These are phyloP conservation scores for Drosophila varians DNA, from an alignment of 1,140 invertebrate species.

Conservation along the genomic window DNA sequence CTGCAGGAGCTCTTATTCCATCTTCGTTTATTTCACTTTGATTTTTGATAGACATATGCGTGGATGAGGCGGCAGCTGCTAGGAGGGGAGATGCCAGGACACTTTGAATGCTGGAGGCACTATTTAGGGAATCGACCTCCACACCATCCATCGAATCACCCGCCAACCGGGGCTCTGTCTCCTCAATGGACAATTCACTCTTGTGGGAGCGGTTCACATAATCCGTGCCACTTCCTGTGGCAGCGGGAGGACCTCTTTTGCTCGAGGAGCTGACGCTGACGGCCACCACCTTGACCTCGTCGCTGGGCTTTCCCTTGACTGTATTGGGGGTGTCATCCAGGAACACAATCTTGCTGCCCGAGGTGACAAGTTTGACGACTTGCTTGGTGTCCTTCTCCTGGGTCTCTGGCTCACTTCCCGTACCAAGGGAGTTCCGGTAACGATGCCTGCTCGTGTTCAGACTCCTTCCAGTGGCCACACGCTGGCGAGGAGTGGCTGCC, in stretches of 20 bases:
- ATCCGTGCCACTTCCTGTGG: constrained; percentile 42
- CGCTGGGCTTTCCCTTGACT: constrained; percentile 38
- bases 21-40: constrained; percentile 35
- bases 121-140: constrained; percentile 69
- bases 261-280: constrained; percentile 80
- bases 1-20: constrained; percentile 27
- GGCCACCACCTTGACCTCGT: constrained; percentile 76
- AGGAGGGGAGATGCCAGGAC: constrained; percentile 69
- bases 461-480: constrained; percentile 46
- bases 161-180: constrained; percentile 62
- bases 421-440: constrained; percentile 52
- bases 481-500: constrained; percentile 15
- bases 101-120: constrained; percentile 76
- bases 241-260: constrained; percentile 43
- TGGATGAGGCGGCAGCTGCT: constrained; percentile 41
- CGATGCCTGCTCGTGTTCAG: constrained; percentile 59
- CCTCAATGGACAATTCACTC: constrained; percentile 79
- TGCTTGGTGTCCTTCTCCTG: constrained; percentile 34
- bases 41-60: constrained; percentile 42
- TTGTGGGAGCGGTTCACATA: constrained; percentile 81
- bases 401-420: constrained; percentile 14
- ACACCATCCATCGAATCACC: constrained; percentile 50
- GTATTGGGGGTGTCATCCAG: constrained; percentile 61
- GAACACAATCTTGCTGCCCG: constrained; percentile 81
- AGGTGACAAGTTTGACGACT: constrained; percentile 73